A percentile compares a stretch with the other conserved stretches of the same genome.
phyloP scores from a whole-genome alignment of 1,140 invertebrate species.

The Odontomachus brunneus region DNA sequence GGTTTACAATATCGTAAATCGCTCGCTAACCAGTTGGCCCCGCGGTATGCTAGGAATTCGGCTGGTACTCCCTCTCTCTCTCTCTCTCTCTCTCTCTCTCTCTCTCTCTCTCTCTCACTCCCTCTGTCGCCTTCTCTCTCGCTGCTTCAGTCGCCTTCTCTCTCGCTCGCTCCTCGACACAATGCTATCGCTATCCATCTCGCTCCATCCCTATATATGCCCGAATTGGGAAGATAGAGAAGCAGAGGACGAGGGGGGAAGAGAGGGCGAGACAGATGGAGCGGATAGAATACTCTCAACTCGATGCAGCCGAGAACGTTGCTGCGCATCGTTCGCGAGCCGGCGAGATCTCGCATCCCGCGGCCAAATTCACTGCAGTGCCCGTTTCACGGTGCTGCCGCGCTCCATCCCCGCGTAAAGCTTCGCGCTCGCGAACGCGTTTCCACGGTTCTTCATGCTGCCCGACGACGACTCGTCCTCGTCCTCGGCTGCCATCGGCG shows the following conservation, averaged over 20 bases:
- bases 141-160: background rate
- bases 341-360: slow-evolving; percentile 72
- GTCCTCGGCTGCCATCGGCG: background rate
- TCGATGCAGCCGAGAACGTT: slow-evolving; percentile 64
- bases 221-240: slow-evolving; percentile 56
- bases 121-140: slow-evolving; percentile 3
- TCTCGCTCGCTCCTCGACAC: slow-evolving; percentile 11
- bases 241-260: slow-evolving; percentile 13
- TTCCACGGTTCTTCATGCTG: slow-evolving; percentile 36
- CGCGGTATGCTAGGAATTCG: slow-evolving; percentile 82
- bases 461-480: too few species aligned
- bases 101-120: slow-evolving; percentile 4
- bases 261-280: slow-evolving; percentile 43
- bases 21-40: slow-evolving; percentile 83
- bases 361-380: slow-evolving; percentile 62
- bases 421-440: slow-evolving; percentile 49
- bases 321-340: slow-evolving; percentile 74
- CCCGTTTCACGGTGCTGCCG: slow-evolving; percentile 61
- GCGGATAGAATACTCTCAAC: slow-evolving; percentile 67
- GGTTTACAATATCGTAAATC: slow-evolving; percentile 85
- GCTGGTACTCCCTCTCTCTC: slow-evolving; percentile 67
- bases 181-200: slow-evolving; percentile 57
- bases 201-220: slow-evolving; percentile 61
- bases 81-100: background rate
- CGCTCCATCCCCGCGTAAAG: slow-evolving; percentile 63